These are phyloP conservation scores for Otis tarda DNA, from an alignment of 2,113 vertebrate genomes.

Conservation along the genomic window DNA sequence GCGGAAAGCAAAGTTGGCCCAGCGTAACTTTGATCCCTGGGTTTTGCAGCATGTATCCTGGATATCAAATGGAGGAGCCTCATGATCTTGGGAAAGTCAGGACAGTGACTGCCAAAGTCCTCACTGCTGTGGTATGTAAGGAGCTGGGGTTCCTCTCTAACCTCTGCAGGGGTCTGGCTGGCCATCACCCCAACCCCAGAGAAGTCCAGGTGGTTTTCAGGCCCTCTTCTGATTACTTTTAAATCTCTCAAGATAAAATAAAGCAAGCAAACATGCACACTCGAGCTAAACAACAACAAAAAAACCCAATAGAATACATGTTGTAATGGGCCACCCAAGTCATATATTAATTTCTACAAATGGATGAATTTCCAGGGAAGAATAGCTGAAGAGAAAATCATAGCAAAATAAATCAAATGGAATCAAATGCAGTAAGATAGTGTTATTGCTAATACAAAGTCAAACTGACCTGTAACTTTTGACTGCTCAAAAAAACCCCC, in stretches of 20 bases:
- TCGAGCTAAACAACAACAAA: neutral
- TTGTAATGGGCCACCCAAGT: neutral
- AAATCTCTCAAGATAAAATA: neutral
- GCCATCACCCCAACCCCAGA: rapidly evolving
- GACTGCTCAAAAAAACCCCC: neutral
- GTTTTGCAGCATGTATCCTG: neutral
- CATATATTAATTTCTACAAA: neutral
- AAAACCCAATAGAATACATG: neutral
- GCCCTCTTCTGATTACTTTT: neutral
- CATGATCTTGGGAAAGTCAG: neutral
- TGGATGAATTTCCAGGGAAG: neutral
- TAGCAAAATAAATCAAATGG: slow-evolving; percentile 1
- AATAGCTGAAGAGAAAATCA: slow-evolving; percentile 1
- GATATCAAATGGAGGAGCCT: neutral
- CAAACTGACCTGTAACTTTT: neutral
- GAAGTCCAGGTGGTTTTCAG: neutral
- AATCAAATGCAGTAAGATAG: neutral
- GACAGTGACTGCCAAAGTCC: neutral
- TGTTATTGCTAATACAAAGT: neutral
- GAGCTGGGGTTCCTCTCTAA: neutral
- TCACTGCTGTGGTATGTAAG: neutral
- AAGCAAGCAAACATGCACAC: neutral
- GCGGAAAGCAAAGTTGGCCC: neutral
- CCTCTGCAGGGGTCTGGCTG: neutral
- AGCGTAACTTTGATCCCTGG: neutral